Evolutionary conservation across 2,113 vertebrate genomes (phyloP), one percentile per base, ranked within the genome.

Genomic region (Rhinoderma darwinii): DNA sequence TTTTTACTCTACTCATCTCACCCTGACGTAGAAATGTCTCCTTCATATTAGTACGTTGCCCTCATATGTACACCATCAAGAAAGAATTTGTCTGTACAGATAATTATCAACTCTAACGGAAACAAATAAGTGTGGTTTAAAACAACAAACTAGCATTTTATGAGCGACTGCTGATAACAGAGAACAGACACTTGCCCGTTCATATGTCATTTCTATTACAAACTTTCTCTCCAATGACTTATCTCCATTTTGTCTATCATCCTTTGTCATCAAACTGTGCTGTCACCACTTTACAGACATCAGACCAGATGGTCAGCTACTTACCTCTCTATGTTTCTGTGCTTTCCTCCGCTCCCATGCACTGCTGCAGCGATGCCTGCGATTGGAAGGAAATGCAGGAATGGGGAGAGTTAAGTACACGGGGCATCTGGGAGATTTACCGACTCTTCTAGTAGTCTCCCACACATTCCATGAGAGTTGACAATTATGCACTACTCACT

Each of bases 11-110:
- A 44, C 47, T 39, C 82, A 73, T 72, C 66, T 72, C 68, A 25
- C 44, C 66, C 63, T 37, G 14, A 73, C 11, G 25, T 14, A 39
- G 41, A n/a, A 25, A 32, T 50, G 27, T 83, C 41, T 68, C 41
- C 61, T 39, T 47, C 30, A 61, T 59, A 59, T 27, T 39, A 25
- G 20, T 61, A 15, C 15, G 25, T 27, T 4, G 5, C 78, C 54
- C 37, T 81, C 56, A 18, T 66, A 11, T 22, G 73, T 12, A 72
- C 27, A n/a, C 30, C 30, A 32, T 84, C 70, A 75, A 61, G 83
- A 73, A 54, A 39, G 68, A 74, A 56, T 70, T 75, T 59, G 70
- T 75, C 32, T n/a, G 17, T 61, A 44, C 37, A 75, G 63, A 83
- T 72, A 44, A 43, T 15, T 17, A 81, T 81, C 82, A 14, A 50